Evolutionary conservation across 2,113 vertebrate genomes (phyloP), one percentile per base, ranked within the genome.

Genomic region (Scomber scombrus): DNA sequence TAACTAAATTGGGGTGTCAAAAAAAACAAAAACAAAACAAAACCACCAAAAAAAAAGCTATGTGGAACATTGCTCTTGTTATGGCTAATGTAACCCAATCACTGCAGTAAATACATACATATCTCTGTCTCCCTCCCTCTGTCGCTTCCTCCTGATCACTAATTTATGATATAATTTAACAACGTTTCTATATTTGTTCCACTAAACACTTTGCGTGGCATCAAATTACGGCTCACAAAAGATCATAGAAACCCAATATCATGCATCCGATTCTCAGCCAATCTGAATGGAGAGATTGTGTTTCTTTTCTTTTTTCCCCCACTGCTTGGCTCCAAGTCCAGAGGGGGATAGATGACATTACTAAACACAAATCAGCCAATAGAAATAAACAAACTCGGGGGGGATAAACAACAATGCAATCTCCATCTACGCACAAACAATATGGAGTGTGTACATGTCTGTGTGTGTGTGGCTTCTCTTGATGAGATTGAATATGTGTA

Each of bases 201-300:
- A 16, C 91, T 69, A 73, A 92, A 91, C 90, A 91, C 87, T 91
- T 77, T 88, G 83, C 62, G 71, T 62, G 77, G 76, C 90, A 81
- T 93, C 85, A 80, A 84, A 91, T 92, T 92, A 89, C 88, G 0
- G 80, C 81, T 85, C 72, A 87, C 88, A 85, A 93, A 92, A 91
- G 91, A 93, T 90, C 86, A 90, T 78, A 92, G 87, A 89, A 91
- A 90, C 84, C 78, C 86, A 91, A 90, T 89, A 90, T 91, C 89
- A 92, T 9, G 88, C 89, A 45, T 91, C 84, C 89, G 51, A 84
- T 89, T 90, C 87, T 87, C 65, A 72, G 75, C 85, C 85, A 88
- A 89, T 91, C 91, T 83, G 90, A 91, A 68, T 9, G 75, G 49
- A 81, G 80, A 88, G 91, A 91, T 89, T 85, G 85, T 72, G 78